Conservation (phyloP, 1,140 invertebrate genomes). For the Drosophila nebulosa region DNA sequence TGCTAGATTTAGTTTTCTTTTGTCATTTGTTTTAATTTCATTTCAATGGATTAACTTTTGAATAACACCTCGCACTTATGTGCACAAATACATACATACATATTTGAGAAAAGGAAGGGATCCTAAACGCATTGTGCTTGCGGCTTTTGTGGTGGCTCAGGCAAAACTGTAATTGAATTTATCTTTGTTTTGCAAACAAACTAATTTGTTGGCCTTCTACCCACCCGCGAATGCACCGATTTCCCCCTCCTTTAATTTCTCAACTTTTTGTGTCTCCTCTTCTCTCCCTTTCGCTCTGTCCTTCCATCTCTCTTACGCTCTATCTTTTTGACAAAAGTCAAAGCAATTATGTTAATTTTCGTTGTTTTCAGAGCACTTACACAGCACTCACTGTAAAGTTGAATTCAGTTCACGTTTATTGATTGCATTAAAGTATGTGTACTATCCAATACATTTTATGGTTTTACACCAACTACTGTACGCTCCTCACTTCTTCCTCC, state of each 20-base stretch:
- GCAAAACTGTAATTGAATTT: conserved; percentile 68
- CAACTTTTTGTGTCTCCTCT: too few species aligned
- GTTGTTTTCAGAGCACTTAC: conserved; percentile 23
- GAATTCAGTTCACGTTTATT: conserved; percentile 27
- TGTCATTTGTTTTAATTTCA: not conserved
- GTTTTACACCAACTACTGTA: not conserved
- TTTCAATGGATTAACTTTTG: not conserved
- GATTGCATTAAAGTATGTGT: conserved; percentile 5
- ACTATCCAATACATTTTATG: conserved; percentile 39
- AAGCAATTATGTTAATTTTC: conserved; percentile 49
- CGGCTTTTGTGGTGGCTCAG: conserved; percentile 57
- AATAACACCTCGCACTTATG: not conserved
- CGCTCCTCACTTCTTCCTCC: not conserved
- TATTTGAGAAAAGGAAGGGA: conserved; percentile 8
- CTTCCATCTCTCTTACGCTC: not conserved
- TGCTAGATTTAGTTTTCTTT: not conserved
- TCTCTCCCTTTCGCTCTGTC: not conserved
- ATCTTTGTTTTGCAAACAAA: conserved; percentile 69
- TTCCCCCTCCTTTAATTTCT: too few species aligned
- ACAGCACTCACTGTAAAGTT: conserved; percentile 19
- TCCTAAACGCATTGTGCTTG: conserved; percentile 51
- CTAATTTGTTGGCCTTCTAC: conserved; percentile 51
- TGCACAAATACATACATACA: conserved; percentile 4
- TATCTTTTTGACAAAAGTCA: conserved; percentile 21
- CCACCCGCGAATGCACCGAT: not conserved